Evolutionary conservation across 1,140 invertebrate species (phyloP).

Genomic region (Drosophila sp.): DNA sequence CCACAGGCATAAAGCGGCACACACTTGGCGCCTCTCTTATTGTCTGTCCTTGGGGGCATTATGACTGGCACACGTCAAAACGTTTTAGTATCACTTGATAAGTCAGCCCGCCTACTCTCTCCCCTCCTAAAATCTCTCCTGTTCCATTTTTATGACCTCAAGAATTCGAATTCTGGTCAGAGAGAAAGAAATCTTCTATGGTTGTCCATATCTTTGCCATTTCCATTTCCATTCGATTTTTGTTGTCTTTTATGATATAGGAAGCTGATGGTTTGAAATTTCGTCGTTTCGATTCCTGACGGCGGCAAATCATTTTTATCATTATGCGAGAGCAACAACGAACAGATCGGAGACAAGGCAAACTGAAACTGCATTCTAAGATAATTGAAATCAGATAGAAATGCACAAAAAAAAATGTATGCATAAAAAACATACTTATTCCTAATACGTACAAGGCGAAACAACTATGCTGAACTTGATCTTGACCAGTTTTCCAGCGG

Average conservation of each 20-base stretch:
- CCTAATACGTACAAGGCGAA: conserved; percentile 72
- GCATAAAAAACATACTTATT: conserved; percentile 7
- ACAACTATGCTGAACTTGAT: conserved; percentile 72
- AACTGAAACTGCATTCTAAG: conserved; percentile 50
- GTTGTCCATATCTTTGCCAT: conserved; percentile 9
- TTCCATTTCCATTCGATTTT: conserved; percentile 7
- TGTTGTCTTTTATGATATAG: conserved; percentile 30
- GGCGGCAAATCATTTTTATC: conserved; percentile 18
- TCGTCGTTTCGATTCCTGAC: conserved; percentile 12
- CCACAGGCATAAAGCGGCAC: conserved; percentile 49
- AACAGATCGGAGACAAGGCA: conserved; percentile 38
- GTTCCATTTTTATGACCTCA: conserved; percentile 39
- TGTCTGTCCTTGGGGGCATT: conserved; percentile 46
- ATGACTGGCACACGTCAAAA: conserved; percentile 58
- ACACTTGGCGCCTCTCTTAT: conserved; percentile 43
- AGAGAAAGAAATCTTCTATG: conserved; percentile 20
- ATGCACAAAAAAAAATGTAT: conserved; percentile 32
- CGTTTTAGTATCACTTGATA: conserved; percentile 65
- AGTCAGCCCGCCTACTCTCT: conserved; percentile 55
- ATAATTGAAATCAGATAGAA: conserved; percentile 25
- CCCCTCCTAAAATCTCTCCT: neutral
- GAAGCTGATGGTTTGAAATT: conserved; percentile 51
- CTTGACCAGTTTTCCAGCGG: conserved; percentile 73
- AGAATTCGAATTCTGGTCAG: neutral
- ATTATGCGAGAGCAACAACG: conserved; percentile 8